Conservation (phyloP, 2,888 invertebrate genomes). For the Lepidonotus clava region DNA sequence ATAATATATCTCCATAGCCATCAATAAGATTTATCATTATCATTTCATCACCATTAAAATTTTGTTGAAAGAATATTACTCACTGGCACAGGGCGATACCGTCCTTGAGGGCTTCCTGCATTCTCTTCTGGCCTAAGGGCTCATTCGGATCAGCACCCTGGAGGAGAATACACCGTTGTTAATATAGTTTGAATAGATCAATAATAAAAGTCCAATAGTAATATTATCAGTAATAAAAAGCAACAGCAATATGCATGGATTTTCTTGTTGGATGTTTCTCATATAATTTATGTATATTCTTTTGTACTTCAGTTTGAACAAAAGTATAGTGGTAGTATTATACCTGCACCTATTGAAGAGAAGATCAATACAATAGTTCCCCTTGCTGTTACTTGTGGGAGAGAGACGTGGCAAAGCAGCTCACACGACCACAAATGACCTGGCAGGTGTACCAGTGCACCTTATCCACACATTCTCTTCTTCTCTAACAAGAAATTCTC, state of each 20-base stretch:
- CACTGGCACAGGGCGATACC: conserved; percentile 91
- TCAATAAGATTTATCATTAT: background rate
- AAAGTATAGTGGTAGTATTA: too few relatives aligned
- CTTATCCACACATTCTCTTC: too few relatives aligned
- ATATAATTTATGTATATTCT: background rate
- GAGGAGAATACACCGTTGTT: background rate
- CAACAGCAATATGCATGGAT: background rate
- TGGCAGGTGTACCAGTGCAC: too few relatives aligned
- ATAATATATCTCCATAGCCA: background rate
- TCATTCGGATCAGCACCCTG: conserved; percentile 54
- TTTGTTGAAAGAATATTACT: conserved; percentile 46
- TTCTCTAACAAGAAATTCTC: too few relatives aligned
- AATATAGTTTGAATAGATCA: too few relatives aligned
- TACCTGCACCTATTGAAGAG: too few relatives aligned
- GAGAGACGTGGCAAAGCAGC: too few relatives aligned
- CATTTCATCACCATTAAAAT: background rate
- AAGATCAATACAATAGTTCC: too few relatives aligned
- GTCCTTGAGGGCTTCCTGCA: conserved; percentile 92
- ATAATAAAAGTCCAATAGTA: too few relatives aligned
- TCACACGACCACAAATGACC: too few relatives aligned
- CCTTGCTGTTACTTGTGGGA: too few relatives aligned
- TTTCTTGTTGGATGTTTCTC: background rate
- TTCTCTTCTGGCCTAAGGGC: conserved; percentile 82
- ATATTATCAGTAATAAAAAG: too few relatives aligned
- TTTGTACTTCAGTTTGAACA: background rate